Base-by-base conservation (phyloP, 2,888 invertebrate genomes). In the Habroteleia sp. region DNA sequence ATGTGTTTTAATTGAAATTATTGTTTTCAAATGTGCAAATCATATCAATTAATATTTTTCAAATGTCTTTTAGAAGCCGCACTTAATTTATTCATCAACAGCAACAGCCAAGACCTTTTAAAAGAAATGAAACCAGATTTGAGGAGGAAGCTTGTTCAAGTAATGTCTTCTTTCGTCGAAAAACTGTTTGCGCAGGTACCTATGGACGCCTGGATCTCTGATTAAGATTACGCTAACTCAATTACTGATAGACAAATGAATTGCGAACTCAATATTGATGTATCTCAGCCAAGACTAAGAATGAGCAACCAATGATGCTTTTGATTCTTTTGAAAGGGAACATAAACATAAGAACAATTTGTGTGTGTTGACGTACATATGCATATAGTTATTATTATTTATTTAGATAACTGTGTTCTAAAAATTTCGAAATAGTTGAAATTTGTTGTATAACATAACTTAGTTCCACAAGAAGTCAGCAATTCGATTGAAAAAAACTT, bases 51-150 rank as follows among this genome's bases (percentile, higher is more conserved):
- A 10, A 41, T 78, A 20, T 37, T 44, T 13, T 23, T 41, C 27
- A n/a, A n/a, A n/a, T 60, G 1, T 5, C 5, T 31, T 90, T 88
- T 77, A 96, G 96, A 95, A 88, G 95, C 95, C 8, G 96, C 95
- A 7, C 88, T 96, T 74, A 96, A 96, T 89, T 90, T 95, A 41
- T 96, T 96, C 89, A 96, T 96, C 87, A 96, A 96, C 88, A 93
- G 94, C 0, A 95, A 96, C 87, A 93, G 95, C 0, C 95, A 96
- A 83, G 96, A 96, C 77, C 89, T 96, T 7, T 89, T 96, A 39
- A 95, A 94, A 83, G 96, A 96, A 89, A 96, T 96, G 96, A 96
- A 96, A 84, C 96, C 96, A 0, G 93, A 94, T 81, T 90, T 96
- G 62, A 93, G 94, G 83, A 91, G 91, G 74, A 95, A 96, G 87